Evolutionary conservation across 2,888 invertebrate genomes (phyloP), one percentile per base, ranked within the genome.

Genomic region (Epinotia bilunana): DNA sequence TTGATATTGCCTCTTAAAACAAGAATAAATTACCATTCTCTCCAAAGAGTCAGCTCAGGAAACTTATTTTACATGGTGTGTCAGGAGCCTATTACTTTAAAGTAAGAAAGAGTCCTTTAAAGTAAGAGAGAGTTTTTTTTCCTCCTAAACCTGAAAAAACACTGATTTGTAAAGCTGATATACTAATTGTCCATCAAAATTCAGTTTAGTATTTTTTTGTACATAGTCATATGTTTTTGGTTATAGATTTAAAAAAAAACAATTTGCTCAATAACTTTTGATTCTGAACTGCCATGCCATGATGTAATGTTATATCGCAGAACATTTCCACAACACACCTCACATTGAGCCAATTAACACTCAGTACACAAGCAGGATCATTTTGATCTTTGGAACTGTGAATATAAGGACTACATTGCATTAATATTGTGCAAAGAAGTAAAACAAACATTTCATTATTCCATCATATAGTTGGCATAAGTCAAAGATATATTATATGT

Each of bases 331-430:
- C 23, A 55, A 43, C 23, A 13, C 28, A 49, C 28, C 20, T 57
- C 7, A 62, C 20, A 28, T 43, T 46, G 16, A 12, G 28, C 20
- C 62, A 74, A 74, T 74, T 74, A 74, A 57, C 63, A 74, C 74
- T 62, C n/a, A 12, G 16, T 16, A 16, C 3, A 58, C 20, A 12
- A n/a, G 9, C 28, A 49, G 28, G 46, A 12, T 28, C 55, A 61
- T 57, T 62, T 16, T 20, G 20, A 33, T 18, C 69, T n/a, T 20
- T 63, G 46, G 20, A 2, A 6, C 28, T 11, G n/a, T n/a, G 11
- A 33, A 28, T 16, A 16, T 6, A 53, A 53, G 39, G 53, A 0
- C 9, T 20, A 20, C n/a, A 16, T 68, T 53, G 49, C 4, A n/a
- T 23, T 68, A 39, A 7, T 53, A 9, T 33, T 58, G 6, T 33